Evolutionary conservation across 1,140 invertebrate genomes (phyloP).

Genomic region (Hormaphis cornu): DNA sequence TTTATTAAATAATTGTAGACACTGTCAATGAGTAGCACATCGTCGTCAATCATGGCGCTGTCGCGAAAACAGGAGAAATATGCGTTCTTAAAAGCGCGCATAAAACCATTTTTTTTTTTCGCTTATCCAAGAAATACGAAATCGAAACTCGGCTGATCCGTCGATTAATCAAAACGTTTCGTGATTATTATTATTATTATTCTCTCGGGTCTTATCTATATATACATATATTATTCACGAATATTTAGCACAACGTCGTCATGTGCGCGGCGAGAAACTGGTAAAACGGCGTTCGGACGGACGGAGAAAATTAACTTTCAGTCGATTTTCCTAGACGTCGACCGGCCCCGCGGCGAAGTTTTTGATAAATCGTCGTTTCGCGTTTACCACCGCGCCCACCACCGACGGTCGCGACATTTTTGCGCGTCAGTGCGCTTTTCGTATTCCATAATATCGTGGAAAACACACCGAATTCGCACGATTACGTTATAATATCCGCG

Average conservation of each 20-base stretch:
- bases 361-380: not conserved
- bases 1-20: too few relatives aligned
- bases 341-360: not conserved
- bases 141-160: not conserved
- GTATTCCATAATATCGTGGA: too few relatives aligned
- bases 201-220: not conserved
- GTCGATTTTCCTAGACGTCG: not conserved
- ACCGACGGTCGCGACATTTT: not conserved
- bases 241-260: not conserved
- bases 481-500: too few relatives aligned
- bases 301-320: conserved; percentile 8
- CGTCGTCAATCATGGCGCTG: too few relatives aligned
- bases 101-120: too few relatives aligned
- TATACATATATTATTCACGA: too few relatives aligned
- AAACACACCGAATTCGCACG: too few relatives aligned
- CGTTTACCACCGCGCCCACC: not conserved
- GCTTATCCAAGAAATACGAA: not conserved
- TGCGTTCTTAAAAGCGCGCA: too few relatives aligned
- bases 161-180: conserved; percentile 2
- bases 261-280: too few relatives aligned
- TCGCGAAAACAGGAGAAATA: not conserved
- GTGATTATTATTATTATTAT: too few relatives aligned
- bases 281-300: not conserved
- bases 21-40: too few relatives aligned
- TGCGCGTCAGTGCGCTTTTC: not conserved